Evolutionary conservation across 2,888 invertebrate genomes (phyloP), one percentile per base, ranked within the genome.

Genomic region (Eumerus sabulonum): DNA sequence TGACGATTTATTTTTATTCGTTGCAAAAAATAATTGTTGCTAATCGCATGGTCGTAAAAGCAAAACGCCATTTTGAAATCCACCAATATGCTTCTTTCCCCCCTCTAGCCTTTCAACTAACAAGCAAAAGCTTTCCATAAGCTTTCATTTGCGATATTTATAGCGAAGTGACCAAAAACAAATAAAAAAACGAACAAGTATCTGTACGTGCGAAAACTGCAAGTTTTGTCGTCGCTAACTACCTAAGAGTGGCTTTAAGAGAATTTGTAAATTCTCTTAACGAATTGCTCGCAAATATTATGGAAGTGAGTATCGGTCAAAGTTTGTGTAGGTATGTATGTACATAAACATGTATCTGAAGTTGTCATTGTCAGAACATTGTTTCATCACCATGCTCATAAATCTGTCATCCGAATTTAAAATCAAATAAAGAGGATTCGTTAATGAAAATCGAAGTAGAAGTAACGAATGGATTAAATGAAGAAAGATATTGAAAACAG

Each of bases 21-120:
- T n/a, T n/a, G 11, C 12, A n/a, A 40, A 40, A 36, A 40, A n/a
- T 40, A 40, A 45, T 51, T 59, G 51, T 59, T 68, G 51, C 59
- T 59, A 68, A 68, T 59, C 36, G 45, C 44, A 3, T 17, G 42
- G 67, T 51, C 51, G 59, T 68, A 59, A 68, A 68, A 57, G n/a
- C n/a, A n/a, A 45, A 35, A 57, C 68, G 68, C 68, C 68, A 68
- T 68, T 68, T 59, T 59, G 35, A 53, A 60, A 59, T 51, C 3
- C n/a, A 53, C 16, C 36, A 44, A 16, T 57, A 47, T 56, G 7
- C 27, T 7, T 2, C 7, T 7, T 2, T 27, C 27, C 27, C 27
- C 7, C 27, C 48, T 66, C 11, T 2, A 12, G 2, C 27, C 2
- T 7, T 27, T 27, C 7, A 27, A n/a, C n/a, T 27, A 4, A 17